Evolutionary conservation across 2,888 invertebrate species (phyloP).

Genomic region (Cataglyphis albicans): DNA sequence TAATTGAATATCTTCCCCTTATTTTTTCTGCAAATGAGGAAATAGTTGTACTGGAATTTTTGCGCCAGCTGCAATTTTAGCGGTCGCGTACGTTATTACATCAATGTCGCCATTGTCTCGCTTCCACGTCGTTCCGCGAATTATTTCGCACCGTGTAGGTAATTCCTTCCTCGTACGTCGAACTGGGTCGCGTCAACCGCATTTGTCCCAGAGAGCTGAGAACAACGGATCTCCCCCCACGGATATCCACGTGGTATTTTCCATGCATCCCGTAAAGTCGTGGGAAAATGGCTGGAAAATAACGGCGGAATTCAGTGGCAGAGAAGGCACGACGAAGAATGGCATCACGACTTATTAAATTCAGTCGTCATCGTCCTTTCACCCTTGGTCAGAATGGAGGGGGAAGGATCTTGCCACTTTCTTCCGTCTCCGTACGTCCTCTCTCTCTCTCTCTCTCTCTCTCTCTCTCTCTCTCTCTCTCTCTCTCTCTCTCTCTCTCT

Average conservation of each 20-base stretch:
- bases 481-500: too few relatives aligned
- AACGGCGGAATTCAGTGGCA: conserved; percentile 27
- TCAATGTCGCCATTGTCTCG: conserved; percentile 14
- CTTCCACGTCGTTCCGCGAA: conserved; percentile 40
- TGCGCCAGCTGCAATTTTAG: conserved; percentile 12
- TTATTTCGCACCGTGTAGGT: conserved; percentile 33
- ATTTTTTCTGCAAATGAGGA: neutral
- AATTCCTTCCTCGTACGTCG: conserved; percentile 38
- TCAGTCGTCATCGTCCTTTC: conserved; percentile 32
- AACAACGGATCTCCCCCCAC: neutral
- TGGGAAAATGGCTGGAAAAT: conserved; percentile 12
- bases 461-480: too few relatives aligned
- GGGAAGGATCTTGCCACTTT: neutral
- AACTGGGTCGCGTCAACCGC: conserved; percentile 44
- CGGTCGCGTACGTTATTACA: neutral
- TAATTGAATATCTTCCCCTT: neutral
- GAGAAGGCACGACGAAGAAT: conserved; percentile 30
- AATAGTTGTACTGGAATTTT: conserved; percentile 27
- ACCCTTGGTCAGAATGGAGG: conserved; percentile 25
- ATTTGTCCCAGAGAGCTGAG: conserved; percentile 8
- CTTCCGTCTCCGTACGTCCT: conserved; percentile 1
- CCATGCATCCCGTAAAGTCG: conserved; percentile 33
- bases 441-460: neutral
- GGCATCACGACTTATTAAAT: conserved; percentile 76
- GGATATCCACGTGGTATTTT: conserved; percentile 42